Evolutionary conservation across 2,113 vertebrate species (phyloP).

Genomic region (Poeciliopsis retropinna): DNA sequence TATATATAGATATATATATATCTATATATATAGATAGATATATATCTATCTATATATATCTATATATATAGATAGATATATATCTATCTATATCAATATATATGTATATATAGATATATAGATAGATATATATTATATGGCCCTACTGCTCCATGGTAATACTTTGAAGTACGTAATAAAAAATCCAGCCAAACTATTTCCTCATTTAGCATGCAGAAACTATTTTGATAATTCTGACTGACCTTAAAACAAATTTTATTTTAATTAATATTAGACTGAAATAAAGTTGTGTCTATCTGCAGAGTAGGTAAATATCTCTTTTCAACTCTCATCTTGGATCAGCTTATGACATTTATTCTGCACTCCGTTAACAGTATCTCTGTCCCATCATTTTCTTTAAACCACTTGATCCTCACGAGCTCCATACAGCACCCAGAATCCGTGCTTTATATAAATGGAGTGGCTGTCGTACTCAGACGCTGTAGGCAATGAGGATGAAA

Average conservation of each 20-base stretch:
- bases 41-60: too few species aligned
- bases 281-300: background rate
- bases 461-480: constrained; percentile 45
- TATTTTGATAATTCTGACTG: background rate
- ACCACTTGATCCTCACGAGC: constrained; percentile 51
- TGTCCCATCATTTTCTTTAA: constrained; percentile 46
- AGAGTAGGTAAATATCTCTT: background rate
- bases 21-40: too few species aligned
- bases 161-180: too few species aligned
- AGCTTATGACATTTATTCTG: constrained; percentile 55
- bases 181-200: too few species aligned
- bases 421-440: constrained; percentile 20
- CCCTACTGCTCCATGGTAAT: too few species aligned
- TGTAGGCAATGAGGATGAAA: constrained; percentile 61
- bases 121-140: too few species aligned
- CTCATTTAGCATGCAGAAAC: too few species aligned
- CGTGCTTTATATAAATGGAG: constrained; percentile 58
- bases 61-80: too few species aligned
- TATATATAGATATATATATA: too few species aligned
- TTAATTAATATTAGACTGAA: background rate
- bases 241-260: background rate
- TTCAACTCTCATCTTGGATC: constrained; percentile 19
- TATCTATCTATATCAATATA: too few species aligned
- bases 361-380: constrained; percentile 63
- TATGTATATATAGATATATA: too few species aligned